Base-by-base conservation (phyloP, 2,113 vertebrate genomes). In the Hemiprocne comata region DNA sequence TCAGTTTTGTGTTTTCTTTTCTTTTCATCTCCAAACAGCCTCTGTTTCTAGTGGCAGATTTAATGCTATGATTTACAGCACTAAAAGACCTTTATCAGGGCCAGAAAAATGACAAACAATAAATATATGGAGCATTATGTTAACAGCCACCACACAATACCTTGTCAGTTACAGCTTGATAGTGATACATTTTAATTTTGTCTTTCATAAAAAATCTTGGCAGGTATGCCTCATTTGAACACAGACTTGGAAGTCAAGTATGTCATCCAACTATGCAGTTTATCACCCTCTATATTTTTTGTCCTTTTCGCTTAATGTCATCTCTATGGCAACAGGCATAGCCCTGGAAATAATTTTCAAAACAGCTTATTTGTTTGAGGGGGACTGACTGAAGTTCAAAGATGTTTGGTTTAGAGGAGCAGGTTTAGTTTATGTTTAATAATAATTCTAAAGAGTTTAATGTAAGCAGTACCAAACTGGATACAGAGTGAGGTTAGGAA, bases 71-170 rank as follows among this genome's bases (percentile, higher is more conserved):
- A 99, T 99, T 99, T 98, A 99, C 97, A 97, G 86, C 96, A 93
- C 94, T 67, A 64, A 80, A 97, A 98, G 97, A 96, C 97, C 97
- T 98, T 97, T 98, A 97, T 98, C 98, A 95, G 97, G 96, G 97
- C 97, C 96, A 97, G 98, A 98, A 99, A 99, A 98, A 99, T 99
- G 98, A 98, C 98, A 98, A 98, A 98, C 98, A 98, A 98, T 99
- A 99, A 99, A 99, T 98, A 98, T 95, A 97, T 97, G 95, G 97
- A 97, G 97, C 97, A 97, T 97, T 97, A 97, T 98, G 98, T 97
- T 97, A 98, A 98, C 98, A 98, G 97, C 97, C 97, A 95, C 89
- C 85, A 95, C 98, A 98, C 98, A 99, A 98, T 98, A 96, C 98
- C 94, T 95, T 97, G 98, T 98, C 98, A 97, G 98, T 98, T 98